Conservation (phyloP, 2,888 invertebrate species). For the Athalia circularis region DNA sequence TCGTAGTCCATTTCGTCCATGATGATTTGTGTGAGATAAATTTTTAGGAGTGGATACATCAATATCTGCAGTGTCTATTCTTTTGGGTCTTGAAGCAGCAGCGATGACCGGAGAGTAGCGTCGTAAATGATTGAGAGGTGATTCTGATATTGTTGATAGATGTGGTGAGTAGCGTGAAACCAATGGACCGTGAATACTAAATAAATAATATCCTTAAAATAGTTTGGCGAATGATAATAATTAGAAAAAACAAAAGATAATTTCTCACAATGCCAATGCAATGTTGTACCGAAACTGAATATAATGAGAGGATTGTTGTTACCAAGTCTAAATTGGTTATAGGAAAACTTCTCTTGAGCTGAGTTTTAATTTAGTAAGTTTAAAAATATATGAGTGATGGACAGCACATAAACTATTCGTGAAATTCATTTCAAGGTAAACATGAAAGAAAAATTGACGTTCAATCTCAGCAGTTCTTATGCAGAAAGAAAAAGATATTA, state of each 20-base stretch:
- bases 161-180: constrained; percentile 81
- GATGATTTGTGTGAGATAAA: constrained; percentile 52
- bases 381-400: constrained; percentile 35
- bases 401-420: constrained; percentile 31
- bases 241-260: constrained; percentile 8
- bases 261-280: constrained; percentile 6
- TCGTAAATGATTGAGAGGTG: constrained; percentile 69
- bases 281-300: neutral
- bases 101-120: constrained; percentile 63
- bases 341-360: constrained; percentile 4
- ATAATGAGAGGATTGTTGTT: neutral
- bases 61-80: constrained; percentile 90
- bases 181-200: constrained; percentile 63
- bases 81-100: constrained; percentile 78
- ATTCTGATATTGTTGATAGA: constrained; percentile 83
- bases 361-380: constrained; percentile 27
- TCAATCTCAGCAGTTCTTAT: neutral
- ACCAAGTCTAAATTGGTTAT: neutral
- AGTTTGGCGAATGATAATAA: neutral
- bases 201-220: constrained; percentile 33
- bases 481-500: constrained; percentile 29
- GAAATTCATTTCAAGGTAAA: constrained; percentile 33
- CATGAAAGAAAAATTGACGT: neutral
- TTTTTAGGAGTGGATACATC: constrained; percentile 81
- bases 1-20: constrained; percentile 56